These are phyloP conservation scores for Tonatia bakeri DNA, from an alignment of 2,113 vertebrate genomes.

Conservation along the genomic window DNA sequence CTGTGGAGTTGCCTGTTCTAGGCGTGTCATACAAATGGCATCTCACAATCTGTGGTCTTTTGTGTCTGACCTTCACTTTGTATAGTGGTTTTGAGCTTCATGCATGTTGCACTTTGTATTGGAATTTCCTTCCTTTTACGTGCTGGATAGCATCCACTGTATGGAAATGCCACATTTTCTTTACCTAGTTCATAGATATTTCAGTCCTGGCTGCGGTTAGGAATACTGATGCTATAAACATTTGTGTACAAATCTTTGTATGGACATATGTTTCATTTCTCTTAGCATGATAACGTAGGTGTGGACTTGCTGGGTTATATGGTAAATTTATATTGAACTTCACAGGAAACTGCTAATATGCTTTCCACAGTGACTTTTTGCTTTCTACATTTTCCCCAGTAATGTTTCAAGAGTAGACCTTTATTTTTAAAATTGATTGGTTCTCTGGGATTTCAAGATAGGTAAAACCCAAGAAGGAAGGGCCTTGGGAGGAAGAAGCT, in stretches of 20 bases:
- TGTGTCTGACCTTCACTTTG: not conserved
- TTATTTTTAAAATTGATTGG: not conserved
- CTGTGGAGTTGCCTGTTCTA: not conserved
- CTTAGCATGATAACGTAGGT: not conserved
- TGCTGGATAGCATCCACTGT: not conserved
- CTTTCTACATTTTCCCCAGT: not conserved
- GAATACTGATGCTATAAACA: not conserved
- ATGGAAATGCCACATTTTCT: not conserved
- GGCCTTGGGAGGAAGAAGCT: not conserved
- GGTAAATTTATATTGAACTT: not conserved
- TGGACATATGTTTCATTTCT: not conserved
- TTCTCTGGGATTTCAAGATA: not conserved
- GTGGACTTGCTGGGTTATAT: not conserved
- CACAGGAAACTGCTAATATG: not conserved
- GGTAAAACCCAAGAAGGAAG: not conserved
- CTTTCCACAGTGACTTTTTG: not conserved
- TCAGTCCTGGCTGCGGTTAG: not conserved
- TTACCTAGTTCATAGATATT: not conserved
- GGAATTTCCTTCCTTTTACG: not conserved
- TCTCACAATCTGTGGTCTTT: not conserved
- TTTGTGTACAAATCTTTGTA: not conserved
- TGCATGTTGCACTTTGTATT: not conserved
- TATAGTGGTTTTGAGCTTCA: not conserved
- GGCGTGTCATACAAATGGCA: not conserved
- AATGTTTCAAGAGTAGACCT: not conserved